Evolutionary conservation across 2,797 vertebrate genomes (phyloP).

Genomic region (Corythornis leucogaster): DNA sequence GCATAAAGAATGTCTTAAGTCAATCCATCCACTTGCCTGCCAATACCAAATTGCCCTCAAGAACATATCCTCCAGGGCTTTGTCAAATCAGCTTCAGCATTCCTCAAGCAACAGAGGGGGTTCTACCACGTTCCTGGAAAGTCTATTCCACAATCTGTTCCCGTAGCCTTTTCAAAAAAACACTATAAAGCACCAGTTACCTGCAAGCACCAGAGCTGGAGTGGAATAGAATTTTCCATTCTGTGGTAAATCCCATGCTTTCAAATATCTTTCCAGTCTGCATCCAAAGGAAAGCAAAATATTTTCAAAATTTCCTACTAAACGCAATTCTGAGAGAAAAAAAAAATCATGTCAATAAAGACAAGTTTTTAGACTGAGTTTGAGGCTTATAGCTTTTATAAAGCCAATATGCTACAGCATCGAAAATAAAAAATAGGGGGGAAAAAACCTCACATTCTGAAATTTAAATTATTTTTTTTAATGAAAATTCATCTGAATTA

Average conservation of each 20-base stretch:
- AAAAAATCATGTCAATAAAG: neutral
- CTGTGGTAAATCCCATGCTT: conserved; percentile 31
- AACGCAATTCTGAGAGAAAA: neutral
- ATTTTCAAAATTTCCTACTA: conserved; percentile 26
- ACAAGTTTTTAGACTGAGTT: neutral
- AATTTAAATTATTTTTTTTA: neutral
- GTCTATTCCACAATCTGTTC: neutral
- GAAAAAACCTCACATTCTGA: neutral
- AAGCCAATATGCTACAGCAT: neutral
- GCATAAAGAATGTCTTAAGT: conserved; percentile 60
- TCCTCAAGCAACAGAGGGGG: neutral
- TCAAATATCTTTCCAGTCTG: conserved; percentile 21
- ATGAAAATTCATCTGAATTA: neutral
- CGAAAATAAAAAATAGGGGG: neutral
- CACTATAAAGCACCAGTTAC: neutral
- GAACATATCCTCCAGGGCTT: conserved; percentile 55
- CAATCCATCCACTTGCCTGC: conserved; percentile 46
- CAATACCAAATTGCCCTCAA: conserved; percentile 58
- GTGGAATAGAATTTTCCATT: neutral
- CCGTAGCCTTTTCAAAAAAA: neutral
- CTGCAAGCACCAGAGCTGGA: neutral
- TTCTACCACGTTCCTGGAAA: conserved; percentile 55
- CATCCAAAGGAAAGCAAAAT: conserved; percentile 22
- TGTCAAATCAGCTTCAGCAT: conserved; percentile 51
- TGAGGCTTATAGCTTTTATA: neutral